These are phyloP conservation scores for Caenorhabditis briggsae DNA, from an alignment of 1,140 invertebrate genomes.

Conservation along the genomic window DNA sequence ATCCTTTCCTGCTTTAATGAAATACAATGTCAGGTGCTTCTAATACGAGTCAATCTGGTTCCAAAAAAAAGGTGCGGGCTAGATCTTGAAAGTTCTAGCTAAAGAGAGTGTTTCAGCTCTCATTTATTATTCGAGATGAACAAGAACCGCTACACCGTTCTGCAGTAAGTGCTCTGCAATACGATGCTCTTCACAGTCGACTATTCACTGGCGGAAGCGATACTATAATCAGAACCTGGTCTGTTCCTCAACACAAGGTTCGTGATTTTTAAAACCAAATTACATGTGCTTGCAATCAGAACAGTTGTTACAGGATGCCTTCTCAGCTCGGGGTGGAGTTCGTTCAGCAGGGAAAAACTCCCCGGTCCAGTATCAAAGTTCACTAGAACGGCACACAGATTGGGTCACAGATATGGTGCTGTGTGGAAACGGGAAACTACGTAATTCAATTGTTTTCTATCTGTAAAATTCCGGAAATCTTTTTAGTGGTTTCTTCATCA, in stretches of 20 bases:
- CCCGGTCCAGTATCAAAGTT: constrained; percentile 83
- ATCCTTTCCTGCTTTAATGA: neutral
- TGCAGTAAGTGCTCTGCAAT: constrained; percentile 94
- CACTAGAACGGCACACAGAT: constrained; percentile 93
- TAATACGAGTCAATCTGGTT: constrained; percentile 62
- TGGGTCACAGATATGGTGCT: constrained; percentile 99
- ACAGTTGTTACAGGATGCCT: constrained; percentile 30
- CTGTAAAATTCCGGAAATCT: constrained; percentile 60
- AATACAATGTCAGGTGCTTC: neutral
- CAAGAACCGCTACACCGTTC: constrained; percentile 92
- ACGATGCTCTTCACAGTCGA: constrained; percentile 88
- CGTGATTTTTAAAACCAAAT: neutral
- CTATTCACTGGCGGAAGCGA: constrained; percentile 97
- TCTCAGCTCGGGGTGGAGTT: constrained; percentile 56
- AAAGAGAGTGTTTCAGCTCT: constrained; percentile 78
- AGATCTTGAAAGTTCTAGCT: neutral
- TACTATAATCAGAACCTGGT: constrained; percentile 97
- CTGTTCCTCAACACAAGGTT: constrained; percentile 78
- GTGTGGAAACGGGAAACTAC: constrained; percentile 94
- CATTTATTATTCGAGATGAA: constrained; percentile 97
- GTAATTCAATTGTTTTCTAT: constrained; percentile 80
- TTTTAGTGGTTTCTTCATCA: constrained; percentile 95
- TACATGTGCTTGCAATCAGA: too few relatives aligned
- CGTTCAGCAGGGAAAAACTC: neutral
- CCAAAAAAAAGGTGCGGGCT: constrained; percentile 59